Percentiles rank a stretch among this genome's conserved stretches.
Conservation (phyloP, 2,113 vertebrate species). For the Osmerus eperlanus region DNA sequence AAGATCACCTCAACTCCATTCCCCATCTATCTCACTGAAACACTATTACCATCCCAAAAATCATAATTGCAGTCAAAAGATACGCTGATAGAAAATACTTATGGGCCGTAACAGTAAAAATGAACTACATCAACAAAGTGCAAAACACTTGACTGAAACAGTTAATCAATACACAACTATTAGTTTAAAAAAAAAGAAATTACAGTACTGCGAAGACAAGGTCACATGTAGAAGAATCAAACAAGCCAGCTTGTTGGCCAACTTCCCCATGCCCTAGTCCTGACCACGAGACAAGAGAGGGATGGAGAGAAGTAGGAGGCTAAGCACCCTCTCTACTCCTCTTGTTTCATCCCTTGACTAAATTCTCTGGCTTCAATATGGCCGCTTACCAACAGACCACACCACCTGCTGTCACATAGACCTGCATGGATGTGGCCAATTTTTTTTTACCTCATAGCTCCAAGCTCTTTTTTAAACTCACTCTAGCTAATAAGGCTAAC, state of each 20-base stretch:
- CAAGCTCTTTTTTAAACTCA: not conserved
- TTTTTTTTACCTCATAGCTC: not conserved
- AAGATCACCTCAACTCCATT: too few species aligned
- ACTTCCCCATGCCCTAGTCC: slow-evolving; percentile 30
- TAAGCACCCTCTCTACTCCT: not conserved
- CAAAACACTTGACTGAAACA: slow-evolving; percentile 13
- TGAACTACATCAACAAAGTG: slow-evolving; percentile 15
- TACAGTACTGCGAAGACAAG: slow-evolving; percentile 51
- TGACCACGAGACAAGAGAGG: not conserved
- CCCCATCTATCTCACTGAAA: too few species aligned
- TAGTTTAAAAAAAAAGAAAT: not conserved
- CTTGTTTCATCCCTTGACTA: not conserved
- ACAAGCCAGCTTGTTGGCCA: slow-evolving; percentile 63
- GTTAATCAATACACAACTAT: slow-evolving; percentile 2
- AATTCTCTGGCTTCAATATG: not conserved
- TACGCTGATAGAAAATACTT: not conserved
- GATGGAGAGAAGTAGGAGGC: not conserved
- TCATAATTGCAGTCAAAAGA: not conserved
- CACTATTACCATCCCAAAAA: not conserved
- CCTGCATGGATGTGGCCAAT: not conserved
- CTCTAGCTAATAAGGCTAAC: too few species aligned
- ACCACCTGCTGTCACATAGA: slow-evolving; percentile 5
- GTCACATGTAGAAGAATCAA: slow-evolving; percentile 44
- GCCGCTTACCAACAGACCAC: not conserved
- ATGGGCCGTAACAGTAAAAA: not conserved